Evolutionary conservation across 1,140 invertebrate species (phyloP).

Genomic region (Sminthurides bifidus): DNA sequence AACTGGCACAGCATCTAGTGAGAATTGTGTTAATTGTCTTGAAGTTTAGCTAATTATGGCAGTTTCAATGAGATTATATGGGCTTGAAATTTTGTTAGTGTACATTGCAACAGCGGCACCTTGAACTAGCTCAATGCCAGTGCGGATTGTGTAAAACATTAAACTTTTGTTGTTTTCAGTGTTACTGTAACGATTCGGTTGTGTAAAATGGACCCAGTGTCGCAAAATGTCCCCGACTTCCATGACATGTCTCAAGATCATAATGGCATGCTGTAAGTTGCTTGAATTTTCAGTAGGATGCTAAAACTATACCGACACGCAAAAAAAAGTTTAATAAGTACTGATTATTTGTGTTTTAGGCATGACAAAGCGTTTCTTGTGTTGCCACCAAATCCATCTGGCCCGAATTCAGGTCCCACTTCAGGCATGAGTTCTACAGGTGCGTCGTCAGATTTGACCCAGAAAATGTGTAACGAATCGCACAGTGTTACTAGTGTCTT

Average conservation of each 20-base stretch:
- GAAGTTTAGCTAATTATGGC: too few relatives aligned
- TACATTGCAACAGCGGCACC: too few relatives aligned
- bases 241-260: constrained; percentile 27
- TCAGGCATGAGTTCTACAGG: constrained; percentile 30
- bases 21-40: too few relatives aligned
- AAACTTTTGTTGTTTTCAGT: too few relatives aligned
- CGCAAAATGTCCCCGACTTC: constrained; percentile 23
- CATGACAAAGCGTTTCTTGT: constrained; percentile 89
- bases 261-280: constrained; percentile 28
- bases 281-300: too few relatives aligned
- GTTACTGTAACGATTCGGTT: constrained; percentile 32
- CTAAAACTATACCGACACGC: too few relatives aligned
- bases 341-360: too few relatives aligned
- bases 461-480: constrained; percentile 62
- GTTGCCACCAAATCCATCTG: constrained; percentile 49
- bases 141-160: too few relatives aligned
- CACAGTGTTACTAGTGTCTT: constrained; percentile 75
- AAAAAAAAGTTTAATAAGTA: background rate
- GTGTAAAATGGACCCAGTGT: constrained; percentile 32
- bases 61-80: too few relatives aligned
- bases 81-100: too few relatives aligned
- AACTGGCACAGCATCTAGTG: too few relatives aligned
- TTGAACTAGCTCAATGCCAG: too few relatives aligned
- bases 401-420: constrained; percentile 39
- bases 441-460: constrained; percentile 42